A percentile compares a stretch with the other conserved stretches of the same genome.
Evolutionary conservation across 92 coral and sea anemone genomes (phyloP).

Genomic region (Parazoanthus atlanticus): DNA sequence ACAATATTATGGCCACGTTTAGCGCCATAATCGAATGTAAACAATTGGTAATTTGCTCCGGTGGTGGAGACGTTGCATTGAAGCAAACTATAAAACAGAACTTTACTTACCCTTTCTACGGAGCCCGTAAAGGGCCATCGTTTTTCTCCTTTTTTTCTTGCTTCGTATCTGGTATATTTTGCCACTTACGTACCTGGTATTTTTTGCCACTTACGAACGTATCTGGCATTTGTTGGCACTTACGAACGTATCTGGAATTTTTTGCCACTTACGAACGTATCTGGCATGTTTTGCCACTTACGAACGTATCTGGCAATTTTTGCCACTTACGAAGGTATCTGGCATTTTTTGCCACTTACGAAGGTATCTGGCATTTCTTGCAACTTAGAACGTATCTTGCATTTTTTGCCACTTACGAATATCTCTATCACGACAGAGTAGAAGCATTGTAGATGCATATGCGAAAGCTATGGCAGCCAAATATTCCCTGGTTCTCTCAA

Average conservation of each 20-base stretch:
- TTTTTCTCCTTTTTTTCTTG: not conserved
- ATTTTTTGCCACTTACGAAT: not conserved
- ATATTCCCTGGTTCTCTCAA: constrained; percentile 23
- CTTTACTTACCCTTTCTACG: too few relatives aligned
- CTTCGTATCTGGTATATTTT: not conserved
- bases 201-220: too few relatives aligned
- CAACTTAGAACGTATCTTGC: not conserved
- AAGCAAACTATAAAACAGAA: too few relatives aligned
- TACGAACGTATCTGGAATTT: too few relatives aligned
- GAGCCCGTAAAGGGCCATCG: not conserved
- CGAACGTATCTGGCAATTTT: not conserved
- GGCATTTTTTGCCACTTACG: not conserved
- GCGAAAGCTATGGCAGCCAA: constrained; percentile 24
- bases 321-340: not conserved
- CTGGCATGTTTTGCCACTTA: not conserved
- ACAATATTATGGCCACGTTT: too few relatives aligned
- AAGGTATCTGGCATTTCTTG: not conserved
- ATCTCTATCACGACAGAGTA: not conserved
- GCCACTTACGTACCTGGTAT: too few relatives aligned
- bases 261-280: not conserved
- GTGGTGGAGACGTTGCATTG: too few relatives aligned
- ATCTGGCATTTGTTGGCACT: too few relatives aligned
- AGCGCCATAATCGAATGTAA: too few relatives aligned
- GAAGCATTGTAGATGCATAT: constrained; percentile 8
- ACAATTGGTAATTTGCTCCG: too few relatives aligned